Conservation (phyloP, 2,797 vertebrate species). For the Monodelphis domestica region DNA sequence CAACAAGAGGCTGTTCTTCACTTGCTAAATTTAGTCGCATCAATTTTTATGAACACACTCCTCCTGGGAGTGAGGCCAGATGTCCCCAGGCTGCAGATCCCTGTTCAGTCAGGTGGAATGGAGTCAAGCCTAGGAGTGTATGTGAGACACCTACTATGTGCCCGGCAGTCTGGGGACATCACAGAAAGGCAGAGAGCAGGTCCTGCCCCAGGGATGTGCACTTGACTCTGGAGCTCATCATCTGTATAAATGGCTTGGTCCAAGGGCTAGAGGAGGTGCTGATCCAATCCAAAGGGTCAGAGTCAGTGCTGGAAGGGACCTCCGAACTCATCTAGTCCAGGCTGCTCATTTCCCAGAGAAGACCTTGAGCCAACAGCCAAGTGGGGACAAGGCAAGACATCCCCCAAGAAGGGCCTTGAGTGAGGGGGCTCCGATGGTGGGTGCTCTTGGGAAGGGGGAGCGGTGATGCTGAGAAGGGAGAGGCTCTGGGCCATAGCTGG, state of each 20-base stretch:
- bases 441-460: not conserved
- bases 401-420: not conserved
- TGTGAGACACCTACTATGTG: not conserved
- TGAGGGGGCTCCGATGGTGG: not conserved
- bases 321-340: not conserved
- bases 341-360: not conserved
- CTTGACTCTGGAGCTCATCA: not conserved
- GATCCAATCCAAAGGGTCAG: not conserved
- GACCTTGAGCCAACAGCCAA: not conserved
- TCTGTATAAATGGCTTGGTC: not conserved
- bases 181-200: not conserved
- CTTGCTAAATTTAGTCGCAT: not conserved
- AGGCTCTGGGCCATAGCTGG: too few species aligned
- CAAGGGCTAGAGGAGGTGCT: not conserved
- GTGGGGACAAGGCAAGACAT: not conserved
- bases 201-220: not conserved
- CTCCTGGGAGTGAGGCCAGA: not conserved
- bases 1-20: not conserved
- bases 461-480: not conserved
- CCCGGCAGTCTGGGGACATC: not conserved
- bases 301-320: not conserved
- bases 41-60: not conserved
- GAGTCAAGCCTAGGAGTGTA: not conserved
- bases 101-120: not conserved
- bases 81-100: not conserved